Base-by-base conservation (phyloP, 64 coral and sea anemone genomes). In the Stichodactyla mertensii region DNA sequence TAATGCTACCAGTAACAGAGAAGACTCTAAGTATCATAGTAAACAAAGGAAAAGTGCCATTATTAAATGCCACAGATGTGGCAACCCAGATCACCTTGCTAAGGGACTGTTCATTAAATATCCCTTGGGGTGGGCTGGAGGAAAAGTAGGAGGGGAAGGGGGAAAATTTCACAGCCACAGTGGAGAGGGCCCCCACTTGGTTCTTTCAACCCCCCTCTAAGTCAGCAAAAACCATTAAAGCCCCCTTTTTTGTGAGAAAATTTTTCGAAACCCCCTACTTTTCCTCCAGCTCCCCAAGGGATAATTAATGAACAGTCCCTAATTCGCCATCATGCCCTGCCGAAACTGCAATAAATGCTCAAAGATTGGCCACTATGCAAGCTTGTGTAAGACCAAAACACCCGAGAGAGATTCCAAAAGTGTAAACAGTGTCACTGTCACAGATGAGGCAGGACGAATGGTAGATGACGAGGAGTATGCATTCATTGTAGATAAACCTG, bases 81-180 rank as follows among this genome's bases (percentile, higher is more conserved):
- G 84, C 61, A 78, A 86, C 64, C 82, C 88, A 55, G 91, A 87
- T 8, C 59, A 93, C 83, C 88, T 88, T 89, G 52, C 67, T 80
- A 83, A n/a, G n/a, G n/a, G n/a, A n/a, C n/a, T n/a, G n/a, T n/a
- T n/a, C n/a, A n/a, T n/a, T n/a, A n/a, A n/a, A n/a, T n/a, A n/a
- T n/a, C n/a, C n/a, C n/a, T n/a, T n/a, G n/a, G n/a, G n/a, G n/a
- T n/a, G n/a, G n/a, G n/a, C n/a, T n/a, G n/a, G n/a, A n/a, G n/a
- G n/a, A n/a, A n/a, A n/a, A n/a, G n/a, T n/a, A n/a, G n/a, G n/a
- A n/a, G n/a, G n/a, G n/a, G n/a, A n/a, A n/a, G n/a, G n/a, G n/a
- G n/a, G n/a, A n/a, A n/a, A n/a, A n/a, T n/a, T n/a, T n/a, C n/a
- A n/a, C n/a, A n/a, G n/a, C n/a, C n/a, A n/a, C n/a, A n/a, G n/a